Percentiles rank a stretch among this genome's conserved stretches.
phyloP scores from a whole-genome alignment of 2,888 invertebrate genomes.

The Plebejus argus region DNA sequence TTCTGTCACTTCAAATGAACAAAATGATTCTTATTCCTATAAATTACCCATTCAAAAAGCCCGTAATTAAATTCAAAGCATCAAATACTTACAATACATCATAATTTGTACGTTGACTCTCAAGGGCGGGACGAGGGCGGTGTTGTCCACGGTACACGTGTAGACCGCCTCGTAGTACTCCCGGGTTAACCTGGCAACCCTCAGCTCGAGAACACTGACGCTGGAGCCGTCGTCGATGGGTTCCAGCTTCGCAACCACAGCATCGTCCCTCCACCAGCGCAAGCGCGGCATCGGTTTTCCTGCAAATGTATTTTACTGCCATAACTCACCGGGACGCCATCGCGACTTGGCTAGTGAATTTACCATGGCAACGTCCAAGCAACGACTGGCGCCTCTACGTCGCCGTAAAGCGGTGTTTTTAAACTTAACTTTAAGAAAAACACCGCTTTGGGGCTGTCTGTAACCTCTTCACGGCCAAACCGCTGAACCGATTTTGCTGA shows the following conservation, averaged over 20 bases:
- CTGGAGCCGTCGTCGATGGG: conserved; percentile 64
- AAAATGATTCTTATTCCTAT: no score
- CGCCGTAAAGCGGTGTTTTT: no score
- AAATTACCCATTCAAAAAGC: no score
- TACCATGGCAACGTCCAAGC: no score
- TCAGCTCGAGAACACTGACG: conserved; percentile 61
- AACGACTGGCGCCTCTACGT: no score
- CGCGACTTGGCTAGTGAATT: no score
- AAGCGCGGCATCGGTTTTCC: conserved; percentile 74
- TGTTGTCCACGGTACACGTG: conserved; percentile 87
- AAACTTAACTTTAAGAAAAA: no score
- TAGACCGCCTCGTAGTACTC: conserved; percentile 85
- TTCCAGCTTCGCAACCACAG: conserved; percentile 64
- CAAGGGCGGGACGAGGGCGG: conserved; percentile 84
- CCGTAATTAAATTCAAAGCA: not conserved
- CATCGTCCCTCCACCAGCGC: conserved; percentile 75
- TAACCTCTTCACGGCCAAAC: no score
- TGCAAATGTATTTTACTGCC: conserved; percentile 43
- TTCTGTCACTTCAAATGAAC: no score
- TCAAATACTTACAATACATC: conserved; percentile 81
- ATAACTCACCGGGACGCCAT: no score
- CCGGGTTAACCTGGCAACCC: conserved; percentile 74
- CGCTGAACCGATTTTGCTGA: no score
- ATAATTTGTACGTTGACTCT: conserved; percentile 85
- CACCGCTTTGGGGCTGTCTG: no score